Conservation (phyloP, 2,888 invertebrate genomes). For the Gerris lacustris region DNA sequence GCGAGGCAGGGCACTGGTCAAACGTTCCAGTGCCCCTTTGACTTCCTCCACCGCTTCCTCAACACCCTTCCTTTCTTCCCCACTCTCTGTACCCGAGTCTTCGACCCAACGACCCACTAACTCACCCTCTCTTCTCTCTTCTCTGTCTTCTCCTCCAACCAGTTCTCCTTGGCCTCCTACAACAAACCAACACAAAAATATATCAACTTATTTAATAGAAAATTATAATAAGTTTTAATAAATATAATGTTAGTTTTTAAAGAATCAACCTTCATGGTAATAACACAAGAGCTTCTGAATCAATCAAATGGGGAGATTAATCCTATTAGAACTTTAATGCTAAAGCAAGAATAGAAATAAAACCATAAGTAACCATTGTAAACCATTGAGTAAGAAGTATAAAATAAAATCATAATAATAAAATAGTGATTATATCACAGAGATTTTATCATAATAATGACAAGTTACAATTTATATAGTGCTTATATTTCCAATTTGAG, state of each 20-base stretch:
- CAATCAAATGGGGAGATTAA: too few species aligned
- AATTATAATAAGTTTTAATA: too few species aligned
- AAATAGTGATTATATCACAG: too few species aligned
- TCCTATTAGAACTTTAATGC: too few species aligned
- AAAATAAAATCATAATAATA: too few species aligned
- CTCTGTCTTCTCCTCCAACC: constrained; percentile 5
- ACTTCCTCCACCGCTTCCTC: constrained; percentile 59
- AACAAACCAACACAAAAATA: neutral
- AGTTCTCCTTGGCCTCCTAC: neutral
- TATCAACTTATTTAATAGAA: neutral
- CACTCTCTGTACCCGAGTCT: constrained; percentile 56
- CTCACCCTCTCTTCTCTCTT: constrained; percentile 51
- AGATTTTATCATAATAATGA: too few species aligned
- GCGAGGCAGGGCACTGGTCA: constrained; percentile 58
- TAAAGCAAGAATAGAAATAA: too few species aligned
- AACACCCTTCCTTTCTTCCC: constrained; percentile 51
- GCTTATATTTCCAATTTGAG: too few species aligned
- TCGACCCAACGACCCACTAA: constrained; percentile 41
- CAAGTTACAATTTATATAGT: too few species aligned
- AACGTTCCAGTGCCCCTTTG: constrained; percentile 58
- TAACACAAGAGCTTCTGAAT: too few species aligned
- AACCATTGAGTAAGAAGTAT: too few species aligned
- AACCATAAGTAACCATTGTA: too few species aligned
- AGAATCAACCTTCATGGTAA: neutral
- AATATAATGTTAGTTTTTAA: neutral